phyloP scores from a whole-genome alignment of 1,140 invertebrate species.

The Leguminivora glycinivorella region DNA sequence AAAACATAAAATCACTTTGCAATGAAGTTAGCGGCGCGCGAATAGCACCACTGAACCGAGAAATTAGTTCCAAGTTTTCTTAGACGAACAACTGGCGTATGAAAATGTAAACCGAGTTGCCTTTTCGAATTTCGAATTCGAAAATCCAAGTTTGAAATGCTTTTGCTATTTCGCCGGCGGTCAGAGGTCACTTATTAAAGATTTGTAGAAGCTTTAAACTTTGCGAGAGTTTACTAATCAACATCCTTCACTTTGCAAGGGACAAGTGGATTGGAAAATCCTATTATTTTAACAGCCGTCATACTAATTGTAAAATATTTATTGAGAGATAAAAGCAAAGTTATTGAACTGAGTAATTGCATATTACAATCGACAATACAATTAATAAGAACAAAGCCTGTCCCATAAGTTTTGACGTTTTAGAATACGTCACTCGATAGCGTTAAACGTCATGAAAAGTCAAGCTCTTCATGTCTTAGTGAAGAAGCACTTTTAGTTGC shows the following conservation, averaged over 20 bases:
- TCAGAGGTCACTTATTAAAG: not conserved
- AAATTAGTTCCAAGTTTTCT: conserved; percentile 72
- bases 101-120: conserved; percentile 52
- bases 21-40: conserved; percentile 66
- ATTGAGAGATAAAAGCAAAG: too few relatives aligned
- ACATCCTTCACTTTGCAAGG: not conserved
- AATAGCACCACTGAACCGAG: conserved; percentile 68
- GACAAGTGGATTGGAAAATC: too few relatives aligned
- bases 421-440: too few relatives aligned
- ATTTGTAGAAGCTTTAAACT: conserved; percentile 2
- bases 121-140: conserved; percentile 35
- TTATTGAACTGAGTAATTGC: too few relatives aligned
- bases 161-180: conserved; percentile 12
- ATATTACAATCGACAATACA: too few relatives aligned
- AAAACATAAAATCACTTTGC: conserved; percentile 70
- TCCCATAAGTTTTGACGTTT: too few relatives aligned
- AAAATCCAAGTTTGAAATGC: conserved; percentile 30
- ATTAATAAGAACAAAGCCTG: too few relatives aligned
- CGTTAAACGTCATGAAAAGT: too few relatives aligned
- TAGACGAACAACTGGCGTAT: conserved; percentile 55
- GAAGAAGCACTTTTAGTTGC: too few relatives aligned
- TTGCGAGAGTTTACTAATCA: not conserved
- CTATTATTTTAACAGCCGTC: too few relatives aligned
- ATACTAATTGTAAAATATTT: too few relatives aligned
- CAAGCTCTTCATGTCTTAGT: too few relatives aligned